Percentiles rank a stretch among this genome's conserved stretches.
Conservation (phyloP, 2,888 invertebrate genomes). For the Apamea sordens region DNA sequence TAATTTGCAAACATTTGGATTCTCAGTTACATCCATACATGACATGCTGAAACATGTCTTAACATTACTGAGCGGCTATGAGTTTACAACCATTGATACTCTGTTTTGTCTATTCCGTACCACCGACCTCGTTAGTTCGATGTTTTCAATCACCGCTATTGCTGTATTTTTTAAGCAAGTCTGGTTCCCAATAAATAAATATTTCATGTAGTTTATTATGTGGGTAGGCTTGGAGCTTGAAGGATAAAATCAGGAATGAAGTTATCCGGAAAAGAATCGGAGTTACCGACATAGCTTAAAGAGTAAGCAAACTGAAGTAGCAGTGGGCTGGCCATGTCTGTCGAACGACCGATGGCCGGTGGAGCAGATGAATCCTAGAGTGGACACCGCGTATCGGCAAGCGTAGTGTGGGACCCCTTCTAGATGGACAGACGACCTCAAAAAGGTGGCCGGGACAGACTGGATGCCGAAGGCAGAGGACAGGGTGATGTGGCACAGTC, state of each 20-base stretch:
- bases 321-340: too few species aligned
- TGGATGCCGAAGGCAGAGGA: not conserved
- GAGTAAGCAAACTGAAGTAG: too few species aligned
- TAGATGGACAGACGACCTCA: not conserved
- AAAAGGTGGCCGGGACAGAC: not conserved
- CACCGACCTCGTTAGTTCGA: not conserved
- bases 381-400: too few species aligned
- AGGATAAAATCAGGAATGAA: too few species aligned
- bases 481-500: too few species aligned
- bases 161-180: not conserved
- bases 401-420: not conserved
- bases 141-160: not conserved
- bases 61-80: slow-evolving; percentile 22
- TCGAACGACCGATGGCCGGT: too few species aligned
- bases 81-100: slow-evolving; percentile 25
- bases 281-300: too few species aligned
- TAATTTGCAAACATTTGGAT: not conserved
- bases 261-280: too few species aligned
- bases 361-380: too few species aligned
- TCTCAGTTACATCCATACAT: not conserved
- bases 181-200: not conserved
- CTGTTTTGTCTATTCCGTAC: not conserved
- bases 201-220: not conserved
- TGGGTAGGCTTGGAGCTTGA: too few species aligned
- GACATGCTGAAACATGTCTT: not conserved